Evolutionary conservation across 2,113 vertebrate genomes (phyloP).

Genomic region (Aegotheles bennettii): DNA sequence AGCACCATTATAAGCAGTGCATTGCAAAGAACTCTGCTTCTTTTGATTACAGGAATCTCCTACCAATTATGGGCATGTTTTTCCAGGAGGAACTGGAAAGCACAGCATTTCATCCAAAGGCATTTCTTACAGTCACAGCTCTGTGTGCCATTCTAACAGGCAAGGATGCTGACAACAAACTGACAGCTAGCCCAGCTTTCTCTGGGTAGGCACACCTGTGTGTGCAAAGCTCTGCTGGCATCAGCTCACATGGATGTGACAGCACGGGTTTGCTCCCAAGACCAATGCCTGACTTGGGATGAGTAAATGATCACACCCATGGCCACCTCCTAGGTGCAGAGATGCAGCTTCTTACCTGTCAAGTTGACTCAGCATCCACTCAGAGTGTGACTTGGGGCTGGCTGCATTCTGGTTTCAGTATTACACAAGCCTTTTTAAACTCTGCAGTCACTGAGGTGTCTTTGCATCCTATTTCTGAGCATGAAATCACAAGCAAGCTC

Average conservation of each 20-base stretch:
- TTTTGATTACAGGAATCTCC: background rate
- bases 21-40: background rate
- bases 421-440: background rate
- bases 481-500: background rate
- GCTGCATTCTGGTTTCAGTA: background rate
- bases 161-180: background rate
- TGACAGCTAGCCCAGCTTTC: background rate
- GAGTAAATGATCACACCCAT: background rate
- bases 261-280: background rate
- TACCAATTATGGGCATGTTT: background rate
- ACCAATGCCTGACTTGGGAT: background rate
- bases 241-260: background rate
- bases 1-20: background rate
- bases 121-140: background rate
- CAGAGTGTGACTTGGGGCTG: background rate
- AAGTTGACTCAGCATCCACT: background rate
- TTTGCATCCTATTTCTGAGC: background rate
- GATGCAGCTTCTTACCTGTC: background rate
- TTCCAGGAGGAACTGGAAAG: background rate
- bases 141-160: background rate
- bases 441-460: background rate
- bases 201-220: background rate
- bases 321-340: background rate
- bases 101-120: background rate
- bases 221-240: background rate